A percentile compares a stretch with the other conserved stretches of the same genome.
Conservation (phyloP, 2,888 invertebrate genomes). For the Rhorus exstirpatorius region DNA sequence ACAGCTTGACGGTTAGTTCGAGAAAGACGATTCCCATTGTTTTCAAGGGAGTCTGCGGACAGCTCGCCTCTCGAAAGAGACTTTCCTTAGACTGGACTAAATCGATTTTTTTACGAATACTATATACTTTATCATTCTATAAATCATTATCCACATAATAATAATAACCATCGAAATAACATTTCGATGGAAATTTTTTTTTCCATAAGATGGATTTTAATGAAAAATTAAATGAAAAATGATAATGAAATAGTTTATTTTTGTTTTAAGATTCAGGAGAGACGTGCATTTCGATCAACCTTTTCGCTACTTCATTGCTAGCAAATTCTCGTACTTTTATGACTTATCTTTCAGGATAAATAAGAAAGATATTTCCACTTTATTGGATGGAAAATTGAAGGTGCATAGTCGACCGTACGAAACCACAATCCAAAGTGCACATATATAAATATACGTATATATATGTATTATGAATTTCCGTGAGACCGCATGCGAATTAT, state of each 20-base stretch:
- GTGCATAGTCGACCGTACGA: not conserved
- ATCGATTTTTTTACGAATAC: no score
- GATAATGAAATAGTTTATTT: no score
- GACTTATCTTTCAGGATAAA: no score
- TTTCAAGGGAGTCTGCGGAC: not conserved
- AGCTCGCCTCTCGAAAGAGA: not conserved
- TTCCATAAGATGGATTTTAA: no score
- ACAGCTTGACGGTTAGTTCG: constrained; percentile 11
- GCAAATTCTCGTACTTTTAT: no score
- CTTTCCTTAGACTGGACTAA: not conserved
- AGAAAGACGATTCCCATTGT: constrained; percentile 26
- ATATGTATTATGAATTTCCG: not conserved
- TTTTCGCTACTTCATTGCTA: no score
- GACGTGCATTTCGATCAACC: no score
- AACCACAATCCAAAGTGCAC: constrained; percentile 31
- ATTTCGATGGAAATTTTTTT: no score
- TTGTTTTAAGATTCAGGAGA: no score
- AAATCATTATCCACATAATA: no score
- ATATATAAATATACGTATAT: not conserved
- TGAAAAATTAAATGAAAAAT: not conserved
- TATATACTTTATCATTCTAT: no score
- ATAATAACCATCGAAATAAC: no score
- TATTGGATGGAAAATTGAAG: constrained; percentile 15
- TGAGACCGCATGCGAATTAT: constrained; percentile 30
- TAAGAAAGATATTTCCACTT: not conserved